Percentiles rank a stretch among this genome's conserved stretches.
phyloP scores from a whole-genome alignment of 2,113 vertebrate genomes.

The Odontophorus gujanensis region DNA sequence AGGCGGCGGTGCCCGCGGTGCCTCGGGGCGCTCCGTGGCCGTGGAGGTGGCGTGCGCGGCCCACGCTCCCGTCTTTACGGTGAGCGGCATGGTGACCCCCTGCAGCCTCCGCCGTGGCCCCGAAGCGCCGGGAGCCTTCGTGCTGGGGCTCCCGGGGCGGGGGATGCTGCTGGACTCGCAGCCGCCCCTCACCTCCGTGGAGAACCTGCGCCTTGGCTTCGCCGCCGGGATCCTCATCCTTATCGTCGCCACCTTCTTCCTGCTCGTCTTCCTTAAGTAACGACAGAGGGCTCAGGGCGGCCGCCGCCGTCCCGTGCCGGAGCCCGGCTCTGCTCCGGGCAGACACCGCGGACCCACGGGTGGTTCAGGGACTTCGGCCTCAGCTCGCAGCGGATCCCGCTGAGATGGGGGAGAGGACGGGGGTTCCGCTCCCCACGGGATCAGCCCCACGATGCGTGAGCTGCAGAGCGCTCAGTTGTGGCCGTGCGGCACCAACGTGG shows the following conservation, averaged over 20 bases:
- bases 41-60: background rate
- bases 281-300: background rate
- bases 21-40: background rate
- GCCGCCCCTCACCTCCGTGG: constrained; percentile 44
- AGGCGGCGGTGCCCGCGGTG: background rate
- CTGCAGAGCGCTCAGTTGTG: background rate
- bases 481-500: fast-evolving
- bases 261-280: constrained; percentile 73
- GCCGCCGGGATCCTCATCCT: constrained; percentile 68
- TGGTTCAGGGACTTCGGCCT: background rate
- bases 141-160: constrained; percentile 56
- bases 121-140: background rate
- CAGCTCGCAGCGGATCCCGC: fast-evolving
- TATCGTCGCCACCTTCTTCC: constrained; percentile 69
- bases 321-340: background rate
- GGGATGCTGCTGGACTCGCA: constrained; percentile 38
- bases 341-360: fast-evolving
- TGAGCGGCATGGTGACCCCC: constrained; percentile 39
- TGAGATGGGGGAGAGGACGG: fast-evolving
- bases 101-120: background rate
- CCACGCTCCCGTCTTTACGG: background rate
- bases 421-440: background rate
- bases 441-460: fast-evolving
- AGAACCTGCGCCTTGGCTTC: constrained; percentile 70
- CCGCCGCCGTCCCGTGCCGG: fast-evolving